These are phyloP conservation scores for Maniola jurtina DNA, from an alignment of 1,140 invertebrate genomes.

Conservation along the genomic window DNA sequence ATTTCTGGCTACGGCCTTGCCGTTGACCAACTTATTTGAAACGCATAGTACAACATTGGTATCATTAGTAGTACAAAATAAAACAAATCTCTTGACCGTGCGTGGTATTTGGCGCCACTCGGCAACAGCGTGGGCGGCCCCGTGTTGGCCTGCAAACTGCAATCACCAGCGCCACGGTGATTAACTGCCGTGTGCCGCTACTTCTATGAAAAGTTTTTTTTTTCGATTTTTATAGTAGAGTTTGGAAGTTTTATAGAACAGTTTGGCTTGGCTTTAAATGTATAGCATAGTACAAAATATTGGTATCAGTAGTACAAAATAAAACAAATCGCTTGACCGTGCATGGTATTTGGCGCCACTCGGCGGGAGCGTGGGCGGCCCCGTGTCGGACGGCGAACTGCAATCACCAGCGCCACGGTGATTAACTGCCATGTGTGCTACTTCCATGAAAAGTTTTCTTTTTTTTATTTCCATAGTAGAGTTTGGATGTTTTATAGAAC, in stretches of 20 bases:
- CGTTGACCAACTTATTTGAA: too few relatives aligned
- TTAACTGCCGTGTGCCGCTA: constrained; percentile 19
- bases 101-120: constrained; percentile 34
- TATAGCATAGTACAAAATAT: too few relatives aligned
- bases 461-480: not conserved
- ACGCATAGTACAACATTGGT: not conserved
- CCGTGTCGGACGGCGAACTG: constrained; percentile 42
- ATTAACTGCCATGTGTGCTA: constrained; percentile 22
- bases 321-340: not conserved
- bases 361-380: constrained; percentile 50
- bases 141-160: constrained; percentile 42
- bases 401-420: constrained; percentile 24
- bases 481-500: constrained; percentile 1
- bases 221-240: not conserved
- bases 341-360: constrained; percentile 34
- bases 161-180: constrained; percentile 24
- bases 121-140: constrained; percentile 50
- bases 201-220: constrained; percentile 3
- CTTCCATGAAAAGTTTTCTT: constrained; percentile 3
- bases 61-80: not conserved
- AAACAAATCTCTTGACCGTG: constrained; percentile 5
- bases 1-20: too few relatives aligned
- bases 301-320: not conserved
- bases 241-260: not conserved
- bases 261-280: not conserved